Conservation (phyloP, 2,113 vertebrate genomes). For the Chloropsis cyanopogon region DNA sequence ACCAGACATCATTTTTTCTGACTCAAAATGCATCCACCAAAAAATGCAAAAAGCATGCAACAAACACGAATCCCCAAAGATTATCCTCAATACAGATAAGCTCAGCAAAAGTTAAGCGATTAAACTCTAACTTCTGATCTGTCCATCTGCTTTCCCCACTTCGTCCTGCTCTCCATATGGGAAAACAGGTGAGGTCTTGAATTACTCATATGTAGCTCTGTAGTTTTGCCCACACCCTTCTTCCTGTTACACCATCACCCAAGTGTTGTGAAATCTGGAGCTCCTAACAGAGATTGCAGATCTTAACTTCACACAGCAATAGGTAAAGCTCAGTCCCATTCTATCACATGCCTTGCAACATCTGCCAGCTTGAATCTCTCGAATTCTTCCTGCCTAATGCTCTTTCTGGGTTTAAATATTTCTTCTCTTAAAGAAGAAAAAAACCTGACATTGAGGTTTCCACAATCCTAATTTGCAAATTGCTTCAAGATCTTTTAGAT, state of each 20-base stretch:
- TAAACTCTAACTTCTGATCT: constrained; percentile 23
- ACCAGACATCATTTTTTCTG: not conserved
- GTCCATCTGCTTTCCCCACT: constrained; percentile 47
- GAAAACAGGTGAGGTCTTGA: constrained; percentile 62
- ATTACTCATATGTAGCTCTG: constrained; percentile 44
- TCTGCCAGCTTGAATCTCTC: not conserved
- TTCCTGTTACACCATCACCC: constrained; percentile 55
- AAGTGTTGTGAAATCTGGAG: constrained; percentile 36
- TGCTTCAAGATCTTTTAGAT: not conserved
- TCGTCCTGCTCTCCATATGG: constrained; percentile 14
- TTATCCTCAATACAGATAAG: not conserved
- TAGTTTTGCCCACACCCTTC: constrained; percentile 65
- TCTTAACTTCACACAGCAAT: not conserved
- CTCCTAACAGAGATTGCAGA: constrained; percentile 21
- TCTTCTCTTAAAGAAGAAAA: not conserved
- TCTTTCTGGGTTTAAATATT: not conserved
- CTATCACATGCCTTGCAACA: not conserved
- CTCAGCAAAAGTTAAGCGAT: not conserved
- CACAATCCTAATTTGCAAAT: not conserved
- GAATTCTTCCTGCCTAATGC: not conserved
- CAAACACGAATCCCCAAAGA: not conserved
- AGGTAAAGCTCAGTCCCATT: not conserved
- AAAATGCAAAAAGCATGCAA: not conserved
- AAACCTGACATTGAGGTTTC: not conserved
- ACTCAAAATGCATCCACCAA: not conserved